Conservation (phyloP, 92 coral and sea anemone genomes). For the Phenganax stokvisi region DNA sequence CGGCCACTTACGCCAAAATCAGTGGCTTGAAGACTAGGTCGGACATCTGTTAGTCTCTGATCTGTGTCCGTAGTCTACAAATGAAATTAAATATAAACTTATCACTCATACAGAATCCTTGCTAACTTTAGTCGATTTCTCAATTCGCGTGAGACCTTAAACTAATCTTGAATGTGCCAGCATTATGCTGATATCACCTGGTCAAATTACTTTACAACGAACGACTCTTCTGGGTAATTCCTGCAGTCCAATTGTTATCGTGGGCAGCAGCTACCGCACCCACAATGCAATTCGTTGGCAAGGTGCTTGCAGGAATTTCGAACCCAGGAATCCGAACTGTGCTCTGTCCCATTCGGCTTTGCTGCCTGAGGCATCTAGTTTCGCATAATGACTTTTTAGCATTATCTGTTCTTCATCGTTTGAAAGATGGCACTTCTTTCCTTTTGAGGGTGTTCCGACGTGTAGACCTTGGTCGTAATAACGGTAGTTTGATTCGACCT, state of each 20-base stretch:
- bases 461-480: constrained; percentile 95
- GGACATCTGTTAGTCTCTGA: no score
- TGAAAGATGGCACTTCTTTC: constrained; percentile 78
- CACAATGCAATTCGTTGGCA: constrained; percentile 89
- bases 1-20: no score
- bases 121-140: no score
- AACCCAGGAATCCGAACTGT: constrained; percentile 96
- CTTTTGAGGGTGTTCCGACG: constrained; percentile 84
- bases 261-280: constrained; percentile 62
- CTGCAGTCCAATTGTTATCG: neutral
- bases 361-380: constrained; percentile 64
- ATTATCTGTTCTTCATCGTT: constrained; percentile 77
- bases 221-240: no score
- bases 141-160: no score
- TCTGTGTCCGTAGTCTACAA: no score
- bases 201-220: no score
- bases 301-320: constrained; percentile 65
- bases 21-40: no score
- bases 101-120: no score
- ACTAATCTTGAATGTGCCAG: no score
- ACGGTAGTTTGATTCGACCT: constrained; percentile 64
- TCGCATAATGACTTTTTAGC: constrained; percentile 95
- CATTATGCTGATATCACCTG: no score
- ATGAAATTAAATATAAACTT: no score
- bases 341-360: constrained; percentile 89